phyloP scores from a whole-genome alignment of 2,797 vertebrate genomes.

The Amblyraja radiata region DNA sequence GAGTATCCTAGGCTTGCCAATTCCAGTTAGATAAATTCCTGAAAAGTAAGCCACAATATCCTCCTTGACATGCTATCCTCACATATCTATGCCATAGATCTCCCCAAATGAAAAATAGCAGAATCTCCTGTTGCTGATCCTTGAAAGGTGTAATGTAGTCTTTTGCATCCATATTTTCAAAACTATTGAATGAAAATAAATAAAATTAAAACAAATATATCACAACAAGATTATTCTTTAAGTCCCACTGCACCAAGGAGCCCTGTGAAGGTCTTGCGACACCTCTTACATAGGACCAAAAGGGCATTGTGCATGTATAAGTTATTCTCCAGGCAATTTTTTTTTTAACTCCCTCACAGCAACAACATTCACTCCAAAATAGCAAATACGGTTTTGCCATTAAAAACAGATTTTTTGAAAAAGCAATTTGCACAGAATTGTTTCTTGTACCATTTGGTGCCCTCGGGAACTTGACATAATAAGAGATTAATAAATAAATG shows the following conservation, averaged over 20 bases:
- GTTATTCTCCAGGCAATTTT: background rate
- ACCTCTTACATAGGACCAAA: background rate
- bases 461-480: slow-evolving; percentile 9
- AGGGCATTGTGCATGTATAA: background rate
- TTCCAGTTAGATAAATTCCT: no score
- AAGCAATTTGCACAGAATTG: background rate
- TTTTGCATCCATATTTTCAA: background rate
- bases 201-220: background rate
- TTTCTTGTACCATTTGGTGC: background rate
- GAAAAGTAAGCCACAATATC: background rate
- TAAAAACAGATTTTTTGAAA: background rate
- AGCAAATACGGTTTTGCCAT: background rate
- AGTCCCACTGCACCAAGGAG: background rate
- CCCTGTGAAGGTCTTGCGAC: background rate
- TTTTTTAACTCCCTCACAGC: no score
- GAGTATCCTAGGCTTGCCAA: background rate
- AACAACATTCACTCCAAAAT: background rate
- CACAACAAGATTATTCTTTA: background rate
- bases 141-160: no score
- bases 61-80: background rate
- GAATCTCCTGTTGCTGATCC: background rate
- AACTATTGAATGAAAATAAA: background rate
- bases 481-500: background rate
- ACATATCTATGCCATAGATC: background rate
- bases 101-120: background rate